Evolutionary conservation across 1,140 invertebrate genomes (phyloP), one percentile per base, ranked within the genome.

Genomic region (Orius insidiosus): DNA sequence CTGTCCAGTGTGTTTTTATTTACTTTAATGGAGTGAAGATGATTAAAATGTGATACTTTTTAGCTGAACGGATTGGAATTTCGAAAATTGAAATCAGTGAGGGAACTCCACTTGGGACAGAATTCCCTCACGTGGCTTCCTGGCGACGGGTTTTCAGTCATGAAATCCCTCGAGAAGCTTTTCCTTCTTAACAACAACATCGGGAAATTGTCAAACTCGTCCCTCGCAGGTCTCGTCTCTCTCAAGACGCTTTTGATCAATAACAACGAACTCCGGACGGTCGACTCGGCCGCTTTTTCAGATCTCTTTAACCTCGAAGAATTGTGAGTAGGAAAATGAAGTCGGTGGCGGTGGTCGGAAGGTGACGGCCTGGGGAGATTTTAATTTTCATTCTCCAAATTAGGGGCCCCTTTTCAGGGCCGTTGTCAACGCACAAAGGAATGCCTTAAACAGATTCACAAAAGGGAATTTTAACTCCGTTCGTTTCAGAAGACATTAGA

Each of bases 151-250:
- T 76, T 77, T 47, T 31, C 59, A 2, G 56, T 63, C 8, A 52
- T 64, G 2, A 50, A 50, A 2, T 60, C 60, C 0, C 56, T 78
- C 8, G 65, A 71, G 24, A 66, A 70, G n/a, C 54, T 78, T 1
- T 71, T 72, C 6, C 58, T 78, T 1, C 70, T 75, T 55, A 67
- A 63, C 7, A 78, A 78, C 52, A 67, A 68, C 33, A 58, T 78
- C 3, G 68, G 70, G 43, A 57, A 54, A 1, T 50, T 78, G 11
- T 62, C 67, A 11, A 54, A 58, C 0, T 62, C 63, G 5, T 68
- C 67, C 35, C 72, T 78, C 35, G 49, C 56, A 2, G 75, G 74
- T 1, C 53, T 76, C 0, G 54, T 53, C 1, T 72, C 71, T 53
- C 55, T 78, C 1, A 69, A 67, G 0, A 68, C 68, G 8, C 61